Evolutionary conservation across 2,888 invertebrate genomes (phyloP), one percentile per base, ranked within the genome.

Genomic region (Agrilus cyanescens): DNA sequence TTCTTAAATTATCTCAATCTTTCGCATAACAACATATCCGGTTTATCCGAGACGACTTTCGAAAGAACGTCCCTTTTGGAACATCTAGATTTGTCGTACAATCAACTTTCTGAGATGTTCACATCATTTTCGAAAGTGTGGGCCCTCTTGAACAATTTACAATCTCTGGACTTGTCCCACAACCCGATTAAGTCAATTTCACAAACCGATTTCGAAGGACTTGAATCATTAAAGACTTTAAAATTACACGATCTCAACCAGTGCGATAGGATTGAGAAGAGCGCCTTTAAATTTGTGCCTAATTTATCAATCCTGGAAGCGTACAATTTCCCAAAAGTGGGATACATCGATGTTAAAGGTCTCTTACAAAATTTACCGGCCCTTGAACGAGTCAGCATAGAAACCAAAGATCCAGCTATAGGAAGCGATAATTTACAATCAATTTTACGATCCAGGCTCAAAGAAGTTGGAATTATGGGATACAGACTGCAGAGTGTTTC

Each of bases 281-380:
- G 76, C 52, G 82, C 87, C 1, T 87, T 91, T 52, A 80, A 78
- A 55, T 66, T 78, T 10, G 62, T 90, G 5, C 73, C 76, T 1
- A 85, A 85, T 62, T 64, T 93, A 40, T 73, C 78, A 1, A 71
- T 74, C 41, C 60, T 93, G 7, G 72, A 80, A 48, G 80, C 87
- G 0, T 82, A 79, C 57, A 79, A 82, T 38, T 83, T 82, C 58
- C 88, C 89, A 0, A 75, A 82, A 53, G 60, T 91, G 16, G 88
- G 89, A 1, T 88, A 88, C 57, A 72, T 88, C 47, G 90, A 91
- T 63, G 76, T 88, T n/a, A 82, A 85, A 56, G 89, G 89, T 1
- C 76, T 90, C 25, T 66, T 91, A n/a, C 80, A 82, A 51, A 72
- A 80, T 50, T 67, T 90, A 55, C 75, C 80, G 2, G 80, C 82